phyloP scores from a whole-genome alignment of 2,888 invertebrate genomes.

The Cephus pygmeus region DNA sequence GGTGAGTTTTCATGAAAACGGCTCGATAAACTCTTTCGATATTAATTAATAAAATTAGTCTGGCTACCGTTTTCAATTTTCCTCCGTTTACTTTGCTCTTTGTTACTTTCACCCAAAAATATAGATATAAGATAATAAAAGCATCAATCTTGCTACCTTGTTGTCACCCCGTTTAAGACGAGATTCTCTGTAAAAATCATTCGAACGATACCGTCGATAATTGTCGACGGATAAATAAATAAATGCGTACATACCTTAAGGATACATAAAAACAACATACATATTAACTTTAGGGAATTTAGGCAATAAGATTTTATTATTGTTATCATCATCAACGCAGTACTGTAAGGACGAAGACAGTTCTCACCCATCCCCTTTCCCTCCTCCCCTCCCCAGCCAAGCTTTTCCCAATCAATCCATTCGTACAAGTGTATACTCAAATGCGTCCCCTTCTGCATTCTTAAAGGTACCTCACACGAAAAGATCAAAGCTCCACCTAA shows the following conservation, averaged over 20 bases:
- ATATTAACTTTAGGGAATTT: constrained; percentile 36
- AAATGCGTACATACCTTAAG: background rate
- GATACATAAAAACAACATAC: constrained; percentile 14
- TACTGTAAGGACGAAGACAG: background rate
- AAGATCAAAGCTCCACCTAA: background rate
- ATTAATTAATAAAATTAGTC: too few species aligned
- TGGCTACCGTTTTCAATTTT: too few species aligned
- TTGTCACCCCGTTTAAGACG: background rate
- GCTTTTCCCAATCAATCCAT: background rate
- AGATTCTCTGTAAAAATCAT: background rate
- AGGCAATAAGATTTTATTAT: constrained; percentile 44
- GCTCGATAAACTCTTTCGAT: too few species aligned
- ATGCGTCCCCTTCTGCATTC: background rate
- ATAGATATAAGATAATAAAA: background rate
- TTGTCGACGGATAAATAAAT: background rate
- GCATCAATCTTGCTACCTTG: background rate
- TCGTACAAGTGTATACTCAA: background rate
- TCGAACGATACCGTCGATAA: background rate
- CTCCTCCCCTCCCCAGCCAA: background rate
- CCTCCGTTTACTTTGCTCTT: background rate
- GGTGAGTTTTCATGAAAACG: too few species aligned
- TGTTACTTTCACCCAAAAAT: background rate
- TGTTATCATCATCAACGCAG: constrained; percentile 7
- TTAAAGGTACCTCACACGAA: background rate
- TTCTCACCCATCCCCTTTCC: background rate